These are phyloP conservation scores for Belonocnema kinseyi DNA, from an alignment of 1,140 invertebrate species.

Conservation along the genomic window DNA sequence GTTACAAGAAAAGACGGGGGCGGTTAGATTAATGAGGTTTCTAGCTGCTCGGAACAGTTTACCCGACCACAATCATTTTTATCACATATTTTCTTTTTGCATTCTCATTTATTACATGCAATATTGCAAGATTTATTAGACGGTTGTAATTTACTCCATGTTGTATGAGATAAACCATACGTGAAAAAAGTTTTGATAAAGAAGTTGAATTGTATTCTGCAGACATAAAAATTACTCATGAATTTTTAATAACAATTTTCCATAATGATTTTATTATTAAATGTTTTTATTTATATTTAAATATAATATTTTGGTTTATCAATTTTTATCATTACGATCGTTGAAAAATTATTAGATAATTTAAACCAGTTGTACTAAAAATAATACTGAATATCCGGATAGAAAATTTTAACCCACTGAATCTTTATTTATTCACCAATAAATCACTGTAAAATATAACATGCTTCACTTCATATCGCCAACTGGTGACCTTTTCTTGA, in stretches of 20 bases:
- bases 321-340: no score
- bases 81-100: neutral
- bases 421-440: neutral
- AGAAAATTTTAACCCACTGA: no score
- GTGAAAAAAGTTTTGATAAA: neutral
- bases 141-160: neutral
- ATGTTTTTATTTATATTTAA: neutral
- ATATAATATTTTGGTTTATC: no score
- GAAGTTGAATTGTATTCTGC: neutral
- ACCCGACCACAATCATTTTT: slow-evolving; percentile 12
- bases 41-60: neutral
- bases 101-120: neutral
- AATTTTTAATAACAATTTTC: neutral
- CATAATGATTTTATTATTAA: neutral
- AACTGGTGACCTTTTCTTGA: neutral
- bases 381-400: no score
- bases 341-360: no score
- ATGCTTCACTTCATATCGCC: neutral
- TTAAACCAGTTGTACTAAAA: no score
- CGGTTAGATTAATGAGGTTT: slow-evolving; percentile 27
- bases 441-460: neutral
- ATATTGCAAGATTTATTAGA: neutral
- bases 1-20: slow-evolving; percentile 4
- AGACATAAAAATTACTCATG: neutral
- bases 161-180: neutral